phyloP scores from a whole-genome alignment of 2,888 invertebrate genomes.

The Rotaria magnacalcarata region DNA sequence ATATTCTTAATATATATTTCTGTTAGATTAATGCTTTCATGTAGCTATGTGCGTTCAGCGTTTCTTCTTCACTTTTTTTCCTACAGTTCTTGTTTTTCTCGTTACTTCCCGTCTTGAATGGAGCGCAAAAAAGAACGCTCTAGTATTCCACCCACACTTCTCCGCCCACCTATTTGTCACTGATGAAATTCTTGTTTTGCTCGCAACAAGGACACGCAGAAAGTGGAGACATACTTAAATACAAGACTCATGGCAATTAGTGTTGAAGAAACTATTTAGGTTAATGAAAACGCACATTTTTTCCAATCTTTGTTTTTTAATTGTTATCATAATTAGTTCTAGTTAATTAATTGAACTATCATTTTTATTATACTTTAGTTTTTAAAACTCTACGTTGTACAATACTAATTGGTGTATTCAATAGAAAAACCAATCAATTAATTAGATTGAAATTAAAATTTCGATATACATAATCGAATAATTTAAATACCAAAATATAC shows the following conservation, averaged over 20 bases:
- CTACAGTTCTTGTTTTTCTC: neutral
- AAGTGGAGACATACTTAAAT: neutral
- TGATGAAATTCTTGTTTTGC: neutral
- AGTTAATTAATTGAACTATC: too few species aligned
- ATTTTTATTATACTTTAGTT: too few species aligned
- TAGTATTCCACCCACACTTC: neutral
- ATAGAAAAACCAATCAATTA: too few species aligned
- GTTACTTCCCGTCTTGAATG: neutral
- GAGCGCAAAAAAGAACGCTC: neutral
- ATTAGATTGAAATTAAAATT: too few species aligned
- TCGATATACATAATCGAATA: too few species aligned
- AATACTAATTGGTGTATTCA: too few species aligned
- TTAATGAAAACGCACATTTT: too few species aligned
- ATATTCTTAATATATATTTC: neutral
- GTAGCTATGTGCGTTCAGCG: neutral
- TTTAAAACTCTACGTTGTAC: too few species aligned
- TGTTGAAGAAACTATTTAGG: neutral
- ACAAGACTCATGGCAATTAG: neutral
- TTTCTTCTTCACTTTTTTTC: neutral
- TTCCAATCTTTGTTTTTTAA: too few species aligned
- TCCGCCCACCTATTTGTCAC: neutral
- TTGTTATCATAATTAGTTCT: too few species aligned
- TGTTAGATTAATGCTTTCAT: too few species aligned
- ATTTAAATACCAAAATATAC: too few species aligned
- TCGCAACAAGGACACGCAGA: neutral